phyloP scores from a whole-genome alignment of 1,140 invertebrate genomes.

The Rhopalosiphum maidis region DNA sequence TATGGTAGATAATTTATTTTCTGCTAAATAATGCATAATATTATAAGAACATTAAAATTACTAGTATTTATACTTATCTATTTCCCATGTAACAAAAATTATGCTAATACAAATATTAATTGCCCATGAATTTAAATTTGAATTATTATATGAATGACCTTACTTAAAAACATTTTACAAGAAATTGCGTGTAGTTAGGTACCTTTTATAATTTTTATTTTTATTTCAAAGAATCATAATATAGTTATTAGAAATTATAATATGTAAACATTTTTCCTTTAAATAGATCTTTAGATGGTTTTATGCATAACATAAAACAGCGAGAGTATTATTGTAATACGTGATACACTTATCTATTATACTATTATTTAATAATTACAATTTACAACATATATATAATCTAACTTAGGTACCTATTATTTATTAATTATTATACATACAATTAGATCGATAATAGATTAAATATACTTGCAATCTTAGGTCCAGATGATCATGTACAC shows the following conservation, averaged over 20 bases:
- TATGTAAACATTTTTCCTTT: not conserved
- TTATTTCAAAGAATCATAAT: not conserved
- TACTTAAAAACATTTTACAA: not conserved
- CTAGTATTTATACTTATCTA: not conserved
- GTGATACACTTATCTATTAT: too few relatives aligned
- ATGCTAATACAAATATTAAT: not conserved
- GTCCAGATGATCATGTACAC: too few relatives aligned
- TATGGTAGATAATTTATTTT: not conserved
- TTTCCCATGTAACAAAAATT: not conserved
- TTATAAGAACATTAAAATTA: not conserved
- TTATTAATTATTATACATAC: too few relatives aligned
- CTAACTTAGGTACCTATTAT: too few relatives aligned
- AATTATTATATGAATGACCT: not conserved
- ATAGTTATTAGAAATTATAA: not conserved
- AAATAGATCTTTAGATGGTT: not conserved
- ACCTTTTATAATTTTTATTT: not conserved
- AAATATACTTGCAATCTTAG: too few relatives aligned
- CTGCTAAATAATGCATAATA: not conserved
- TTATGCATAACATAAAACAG: not conserved
- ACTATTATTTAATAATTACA: too few relatives aligned
- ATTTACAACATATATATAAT: too few relatives aligned
- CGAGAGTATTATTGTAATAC: too few relatives aligned
- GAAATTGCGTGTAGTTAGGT: not conserved
- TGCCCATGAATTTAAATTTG: not conserved
- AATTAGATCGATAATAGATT: too few relatives aligned